Evolutionary conservation across 2,797 vertebrate genomes (phyloP).

Genomic region (Rhinichthys osculus): DNA sequence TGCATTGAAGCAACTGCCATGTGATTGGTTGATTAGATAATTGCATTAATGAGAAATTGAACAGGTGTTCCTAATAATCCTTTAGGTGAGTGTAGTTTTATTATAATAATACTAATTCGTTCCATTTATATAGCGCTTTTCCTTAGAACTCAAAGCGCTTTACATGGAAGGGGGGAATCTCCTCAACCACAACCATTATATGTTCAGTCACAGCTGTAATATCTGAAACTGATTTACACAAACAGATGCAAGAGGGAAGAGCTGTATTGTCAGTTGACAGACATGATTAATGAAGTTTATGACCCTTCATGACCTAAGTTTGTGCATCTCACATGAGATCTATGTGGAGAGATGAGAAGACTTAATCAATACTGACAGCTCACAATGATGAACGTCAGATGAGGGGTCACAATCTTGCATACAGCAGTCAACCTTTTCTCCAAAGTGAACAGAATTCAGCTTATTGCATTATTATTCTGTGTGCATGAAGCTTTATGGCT

Average conservation of each 20-base stretch:
- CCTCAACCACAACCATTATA: background rate
- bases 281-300: background rate
- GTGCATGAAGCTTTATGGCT: background rate
- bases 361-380: constrained; percentile 10
- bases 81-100: too few relatives aligned
- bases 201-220: background rate
- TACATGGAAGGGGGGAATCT: background rate
- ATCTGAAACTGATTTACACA: background rate
- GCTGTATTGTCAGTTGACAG: background rate
- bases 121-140: background rate
- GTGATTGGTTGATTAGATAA: too few relatives aligned
- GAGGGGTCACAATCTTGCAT: background rate
- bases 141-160: background rate
- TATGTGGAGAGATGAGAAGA: background rate
- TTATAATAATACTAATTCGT: background rate
- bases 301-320: background rate
- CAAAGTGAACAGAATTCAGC: background rate
- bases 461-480: background rate
- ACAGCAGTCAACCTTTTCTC: background rate
- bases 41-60: too few relatives aligned
- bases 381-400: background rate
- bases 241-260: background rate
- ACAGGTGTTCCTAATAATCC: too few relatives aligned
- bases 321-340: background rate
- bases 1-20: too few relatives aligned